Evolutionary conservation across 1,140 invertebrate species (phyloP).

Genomic region (Drosophila bipectinata): DNA sequence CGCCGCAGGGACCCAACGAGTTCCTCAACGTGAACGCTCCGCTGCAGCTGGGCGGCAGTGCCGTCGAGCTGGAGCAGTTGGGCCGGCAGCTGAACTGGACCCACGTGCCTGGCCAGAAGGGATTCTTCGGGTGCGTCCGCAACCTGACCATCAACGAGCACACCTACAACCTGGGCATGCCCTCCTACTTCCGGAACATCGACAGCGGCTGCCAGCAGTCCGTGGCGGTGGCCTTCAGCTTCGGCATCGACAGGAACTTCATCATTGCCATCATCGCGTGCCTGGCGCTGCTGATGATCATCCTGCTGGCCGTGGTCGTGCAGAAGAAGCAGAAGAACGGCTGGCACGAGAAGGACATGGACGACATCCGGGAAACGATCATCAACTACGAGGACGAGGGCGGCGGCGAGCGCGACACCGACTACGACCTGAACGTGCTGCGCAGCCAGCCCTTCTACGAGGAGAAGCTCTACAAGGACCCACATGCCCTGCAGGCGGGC

Average conservation of each 20-base stretch:
- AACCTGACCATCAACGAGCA: conserved; percentile 92
- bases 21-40: conserved; percentile 95
- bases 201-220: conserved; percentile 89
- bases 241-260: conserved; percentile 93
- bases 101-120: conserved; percentile 87
- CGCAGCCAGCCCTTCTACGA: conserved; percentile 84
- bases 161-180: conserved; percentile 91
- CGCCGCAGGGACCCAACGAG: conserved; percentile 89
- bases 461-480: conserved; percentile 82
- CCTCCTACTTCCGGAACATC: conserved; percentile 88
- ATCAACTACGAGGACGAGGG: conserved; percentile 99
- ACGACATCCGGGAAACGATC: conserved; percentile 98
- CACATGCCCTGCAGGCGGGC: conserved; percentile 58
- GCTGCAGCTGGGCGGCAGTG: conserved; percentile 93
- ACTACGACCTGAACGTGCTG: conserved; percentile 96
- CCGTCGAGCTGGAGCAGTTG: conserved; percentile 87
- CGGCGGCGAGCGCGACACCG: conserved; percentile 97
- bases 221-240: conserved; percentile 89
- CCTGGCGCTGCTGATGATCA: conserved; percentile 90
- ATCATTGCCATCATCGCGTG: conserved; percentile 93
- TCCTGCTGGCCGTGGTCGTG: conserved; percentile 94
- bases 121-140: conserved; percentile 93
- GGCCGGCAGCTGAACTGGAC: conserved; percentile 87
- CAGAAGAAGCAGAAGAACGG: conserved; percentile 93
- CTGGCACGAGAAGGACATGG: conserved; percentile 94